phyloP scores from a whole-genome alignment of 2,797 vertebrate genomes.

The Anolis apletophallus region DNA sequence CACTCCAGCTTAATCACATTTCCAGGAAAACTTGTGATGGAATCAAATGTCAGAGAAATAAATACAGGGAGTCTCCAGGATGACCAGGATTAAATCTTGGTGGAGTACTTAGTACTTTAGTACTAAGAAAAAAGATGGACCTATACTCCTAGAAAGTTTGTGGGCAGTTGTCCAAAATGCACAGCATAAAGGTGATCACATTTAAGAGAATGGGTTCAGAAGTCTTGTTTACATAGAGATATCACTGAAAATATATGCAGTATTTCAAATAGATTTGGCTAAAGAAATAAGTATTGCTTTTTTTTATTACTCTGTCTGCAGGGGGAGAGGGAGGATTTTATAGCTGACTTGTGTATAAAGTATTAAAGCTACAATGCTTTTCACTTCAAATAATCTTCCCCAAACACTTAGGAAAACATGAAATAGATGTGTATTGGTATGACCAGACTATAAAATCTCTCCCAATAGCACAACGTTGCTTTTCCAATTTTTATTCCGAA shows the following conservation, averaged over 20 bases:
- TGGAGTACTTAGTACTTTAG: too few relatives aligned
- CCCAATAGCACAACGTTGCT: neutral
- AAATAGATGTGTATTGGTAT: constrained; percentile 1
- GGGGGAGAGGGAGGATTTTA: neutral
- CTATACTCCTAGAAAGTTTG: neutral
- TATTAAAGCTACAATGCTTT: neutral
- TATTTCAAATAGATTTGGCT: neutral
- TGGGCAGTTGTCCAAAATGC: neutral
- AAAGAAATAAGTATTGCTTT: neutral
- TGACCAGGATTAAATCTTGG: too few relatives aligned
- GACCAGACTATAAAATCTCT: neutral
- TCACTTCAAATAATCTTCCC: constrained; percentile 8
- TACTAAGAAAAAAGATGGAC: too few relatives aligned
- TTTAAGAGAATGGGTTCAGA: neutral
- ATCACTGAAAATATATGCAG: neutral
- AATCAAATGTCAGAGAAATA: too few relatives aligned
- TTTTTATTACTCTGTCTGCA: neutral
- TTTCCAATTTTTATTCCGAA: constrained; percentile 37
- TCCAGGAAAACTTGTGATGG: too few relatives aligned
- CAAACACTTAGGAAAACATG: constrained; percentile 4
- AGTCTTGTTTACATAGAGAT: neutral
- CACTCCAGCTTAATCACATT: too few relatives aligned
- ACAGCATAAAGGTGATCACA: neutral
- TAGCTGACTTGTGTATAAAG: neutral
- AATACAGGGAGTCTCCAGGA: too few relatives aligned